Conservation (phyloP, 2,888 invertebrate species). For the Ganaspis brasiliensis region DNA sequence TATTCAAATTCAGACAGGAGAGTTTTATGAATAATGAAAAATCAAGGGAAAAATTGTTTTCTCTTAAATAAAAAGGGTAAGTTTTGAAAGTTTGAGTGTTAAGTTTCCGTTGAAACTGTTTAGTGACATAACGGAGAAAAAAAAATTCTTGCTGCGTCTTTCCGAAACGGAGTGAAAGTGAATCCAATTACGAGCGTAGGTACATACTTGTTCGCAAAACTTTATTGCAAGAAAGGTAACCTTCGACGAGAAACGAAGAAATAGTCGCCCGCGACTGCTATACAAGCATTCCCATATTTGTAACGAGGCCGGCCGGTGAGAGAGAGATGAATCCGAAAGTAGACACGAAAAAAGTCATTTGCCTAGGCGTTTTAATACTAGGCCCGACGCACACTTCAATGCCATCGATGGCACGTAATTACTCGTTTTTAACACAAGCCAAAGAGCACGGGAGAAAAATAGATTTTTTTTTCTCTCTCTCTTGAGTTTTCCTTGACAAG, state of each 20-base stretch:
- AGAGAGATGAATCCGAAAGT: constrained; percentile 58
- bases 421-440: not conserved
- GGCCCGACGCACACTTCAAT: not conserved
- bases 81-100: no score
- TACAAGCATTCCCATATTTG: constrained; percentile 58
- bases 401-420: not conserved
- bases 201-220: constrained; percentile 46
- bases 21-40: no score
- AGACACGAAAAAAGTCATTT: constrained; percentile 47
- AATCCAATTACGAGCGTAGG: constrained; percentile 59
- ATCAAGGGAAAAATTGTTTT: no score
- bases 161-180: constrained; percentile 69
- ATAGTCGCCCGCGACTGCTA: constrained; percentile 57
- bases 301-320: constrained; percentile 57
- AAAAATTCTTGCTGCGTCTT: constrained; percentile 50
- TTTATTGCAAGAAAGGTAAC: constrained; percentile 50
- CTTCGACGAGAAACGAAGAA: constrained; percentile 57
- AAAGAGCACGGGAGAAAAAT: not conserved
- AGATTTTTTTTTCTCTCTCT: no score
- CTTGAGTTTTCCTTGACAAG: no score
- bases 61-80: no score
- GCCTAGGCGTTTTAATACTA: constrained; percentile 19
- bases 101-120: not conserved
- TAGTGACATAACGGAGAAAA: not conserved
- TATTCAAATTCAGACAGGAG: not conserved